Evolutionary conservation across 2,888 invertebrate genomes (phyloP), one percentile per base, ranked within the genome.

Genomic region (Beris morrisii): DNA sequence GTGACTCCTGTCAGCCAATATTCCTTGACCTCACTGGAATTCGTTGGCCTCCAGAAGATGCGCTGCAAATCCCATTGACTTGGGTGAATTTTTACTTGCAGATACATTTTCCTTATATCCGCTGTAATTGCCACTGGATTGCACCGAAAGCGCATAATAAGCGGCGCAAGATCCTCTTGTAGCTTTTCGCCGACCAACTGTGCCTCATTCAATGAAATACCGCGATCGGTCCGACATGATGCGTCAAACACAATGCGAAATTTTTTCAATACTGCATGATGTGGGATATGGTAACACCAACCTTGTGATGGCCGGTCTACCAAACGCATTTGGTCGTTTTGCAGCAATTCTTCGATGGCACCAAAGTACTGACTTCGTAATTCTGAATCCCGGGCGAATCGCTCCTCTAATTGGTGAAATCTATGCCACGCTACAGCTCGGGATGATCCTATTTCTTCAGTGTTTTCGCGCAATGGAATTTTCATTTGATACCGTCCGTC

Each of bases 181-280:
- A 48, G 15, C 12, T 48, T 48, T n/a, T 48, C 48, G n/a, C 48
- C 48, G n/a, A 48, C 4, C 12, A 48, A 48, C 4, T 48, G 48
- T n/a, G 15, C 48, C 6, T 15, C 15, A 12, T 48, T 48, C 48
- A 15, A 12, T 48, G 48, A 38, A 7, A 38, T 38, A 1, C 38
- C 38, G 9, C 38, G 2, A 12, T 48, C 48, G 5, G n/a, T 48
- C 13, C 6, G 5, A 15, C 48, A 48, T n/a, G 48, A 48, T 11
- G n/a, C 48, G n/a, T 48, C n/a, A 12, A 15, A 15, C n/a, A 48
- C 48, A 48, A 48, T 48, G 48, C 48, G n/a, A 12, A 48, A 3
- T 48, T 48, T 48, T 12, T 48, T 48, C 15, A 15, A 12, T 2
- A 48, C 48, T 12, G 48, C 6, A 15, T 48, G 48, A 12, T 48